A percentile compares a stretch with the other conserved stretches of the same genome.
Evolutionary conservation across 2,888 invertebrate genomes (phyloP).

Genomic region (Athalia circularis): DNA sequence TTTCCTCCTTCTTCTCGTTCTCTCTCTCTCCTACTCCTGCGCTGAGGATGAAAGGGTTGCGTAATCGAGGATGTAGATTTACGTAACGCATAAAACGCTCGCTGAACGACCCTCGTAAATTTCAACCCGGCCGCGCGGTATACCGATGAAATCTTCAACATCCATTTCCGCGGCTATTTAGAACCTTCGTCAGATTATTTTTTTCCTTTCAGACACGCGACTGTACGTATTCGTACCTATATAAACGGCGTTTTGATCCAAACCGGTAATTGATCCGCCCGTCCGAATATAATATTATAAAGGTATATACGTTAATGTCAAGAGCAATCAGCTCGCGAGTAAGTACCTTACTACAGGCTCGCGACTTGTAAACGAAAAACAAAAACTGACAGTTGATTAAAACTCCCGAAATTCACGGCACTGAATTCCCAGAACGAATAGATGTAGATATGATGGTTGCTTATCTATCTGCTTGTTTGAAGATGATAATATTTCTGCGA

Average conservation of each 20-base stretch:
- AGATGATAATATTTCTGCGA: background rate
- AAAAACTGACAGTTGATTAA: background rate
- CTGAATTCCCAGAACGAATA: background rate
- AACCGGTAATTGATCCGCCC: slow-evolving; percentile 40
- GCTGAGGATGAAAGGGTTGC: slow-evolving; percentile 41
- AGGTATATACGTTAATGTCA: slow-evolving; percentile 2
- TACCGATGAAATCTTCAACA: slow-evolving; percentile 23
- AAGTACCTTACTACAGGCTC: background rate
- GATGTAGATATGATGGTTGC: background rate
- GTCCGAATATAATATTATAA: background rate
- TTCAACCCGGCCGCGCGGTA: background rate
- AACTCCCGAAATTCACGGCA: background rate
- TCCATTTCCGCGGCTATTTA: slow-evolving; percentile 40
- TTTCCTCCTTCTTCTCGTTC: background rate
- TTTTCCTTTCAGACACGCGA: slow-evolving; percentile 43
- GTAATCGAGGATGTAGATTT: slow-evolving; percentile 37
- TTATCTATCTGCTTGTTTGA: background rate
- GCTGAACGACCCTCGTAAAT: slow-evolving; percentile 42
- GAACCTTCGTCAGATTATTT: slow-evolving; percentile 35
- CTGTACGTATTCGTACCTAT: background rate
- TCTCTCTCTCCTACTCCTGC: background rate
- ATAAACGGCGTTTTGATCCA: slow-evolving; percentile 15
- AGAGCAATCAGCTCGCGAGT: background rate
- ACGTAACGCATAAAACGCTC: slow-evolving; percentile 20
- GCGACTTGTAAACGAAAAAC: background rate